These are phyloP conservation scores for Helogale parvula DNA, from an alignment of 2,113 vertebrate species.

Conservation along the genomic window DNA sequence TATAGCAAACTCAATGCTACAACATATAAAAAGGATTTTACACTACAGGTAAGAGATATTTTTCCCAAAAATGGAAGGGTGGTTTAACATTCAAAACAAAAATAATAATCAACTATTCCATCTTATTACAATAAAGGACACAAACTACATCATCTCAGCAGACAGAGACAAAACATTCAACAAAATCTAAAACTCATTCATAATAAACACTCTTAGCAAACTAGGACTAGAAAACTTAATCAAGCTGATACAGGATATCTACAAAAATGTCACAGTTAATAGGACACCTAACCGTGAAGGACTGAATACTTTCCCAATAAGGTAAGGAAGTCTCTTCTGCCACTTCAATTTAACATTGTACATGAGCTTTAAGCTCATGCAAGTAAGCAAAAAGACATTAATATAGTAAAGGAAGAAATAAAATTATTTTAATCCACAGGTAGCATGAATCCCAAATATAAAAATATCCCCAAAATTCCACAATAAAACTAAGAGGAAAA, in stretches of 20 bases:
- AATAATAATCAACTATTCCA: neutral
- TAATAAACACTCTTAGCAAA: neutral
- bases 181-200: neutral
- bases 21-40: neutral
- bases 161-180: neutral
- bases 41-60: neutral
- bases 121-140: neutral
- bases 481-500: neutral
- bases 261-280: neutral
- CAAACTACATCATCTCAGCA: neutral
- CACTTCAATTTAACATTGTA: neutral
- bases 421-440: neutral
- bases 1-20: neutral
- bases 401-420: neutral
- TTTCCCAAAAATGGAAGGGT: neutral
- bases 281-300: neutral
- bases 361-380: neutral
- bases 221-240: neutral
- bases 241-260: neutral
- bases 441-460: neutral
- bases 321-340: neutral
- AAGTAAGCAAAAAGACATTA: neutral
- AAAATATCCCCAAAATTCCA: neutral
- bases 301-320: neutral
- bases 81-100: neutral